Conservation (phyloP, 1,140 invertebrate species). For the Hyles vespertilio region DNA sequence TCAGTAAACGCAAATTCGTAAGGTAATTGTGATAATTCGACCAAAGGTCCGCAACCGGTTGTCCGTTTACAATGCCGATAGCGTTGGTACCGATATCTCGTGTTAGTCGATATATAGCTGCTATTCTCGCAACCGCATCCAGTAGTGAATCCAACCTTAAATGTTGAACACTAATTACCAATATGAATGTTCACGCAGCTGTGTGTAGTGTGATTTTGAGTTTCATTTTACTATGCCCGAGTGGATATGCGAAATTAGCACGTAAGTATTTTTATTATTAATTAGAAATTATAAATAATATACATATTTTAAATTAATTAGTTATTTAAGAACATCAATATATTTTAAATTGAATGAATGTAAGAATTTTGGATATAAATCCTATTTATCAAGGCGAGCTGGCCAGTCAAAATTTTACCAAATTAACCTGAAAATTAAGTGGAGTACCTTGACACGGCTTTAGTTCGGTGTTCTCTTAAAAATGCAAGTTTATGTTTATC, state of each 20-base stretch:
- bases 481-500: too few species aligned
- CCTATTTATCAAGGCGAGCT: too few species aligned
- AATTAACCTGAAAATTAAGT: too few species aligned
- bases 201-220: slow-evolving; percentile 27
- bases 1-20: slow-evolving; percentile 6
- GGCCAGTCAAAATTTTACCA: too few species aligned
- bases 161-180: slow-evolving; percentile 25
- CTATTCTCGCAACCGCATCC: slow-evolving; percentile 32
- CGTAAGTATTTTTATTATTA: slow-evolving; percentile 37
- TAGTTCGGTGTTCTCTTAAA: too few species aligned
- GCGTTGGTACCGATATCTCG: slow-evolving; percentile 26
- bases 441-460: too few species aligned
- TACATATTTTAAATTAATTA: too few species aligned
- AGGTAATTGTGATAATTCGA: slow-evolving; percentile 13
- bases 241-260: slow-evolving; percentile 41
- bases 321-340: too few species aligned
- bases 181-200: slow-evolving; percentile 36
- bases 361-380: too few species aligned
- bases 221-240: slow-evolving; percentile 27
- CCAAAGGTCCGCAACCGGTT: slow-evolving; percentile 35
- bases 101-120: slow-evolving; percentile 58
- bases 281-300: too few species aligned
- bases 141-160: slow-evolving; percentile 36
- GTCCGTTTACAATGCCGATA: slow-evolving; percentile 38
- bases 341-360: too few species aligned